Evolutionary conservation across 1,140 invertebrate genomes (phyloP).

Genomic region (Kradibia gibbosae): DNA sequence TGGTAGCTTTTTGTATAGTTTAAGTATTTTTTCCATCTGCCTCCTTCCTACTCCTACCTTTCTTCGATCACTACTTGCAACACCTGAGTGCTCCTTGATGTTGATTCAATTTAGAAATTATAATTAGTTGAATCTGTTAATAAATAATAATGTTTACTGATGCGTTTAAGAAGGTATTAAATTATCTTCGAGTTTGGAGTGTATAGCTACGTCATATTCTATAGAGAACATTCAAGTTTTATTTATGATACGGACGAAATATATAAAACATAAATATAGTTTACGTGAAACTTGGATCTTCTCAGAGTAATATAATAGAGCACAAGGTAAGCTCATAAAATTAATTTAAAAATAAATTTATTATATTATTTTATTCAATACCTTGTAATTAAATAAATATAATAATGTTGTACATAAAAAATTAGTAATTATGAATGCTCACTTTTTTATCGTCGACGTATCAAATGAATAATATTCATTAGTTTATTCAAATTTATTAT

Average conservation of each 20-base stretch:
- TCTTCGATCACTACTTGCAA: conserved; percentile 50
- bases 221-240: conserved; percentile 18
- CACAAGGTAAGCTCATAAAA: too few relatives aligned
- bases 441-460: too few relatives aligned
- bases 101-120: conserved; percentile 63
- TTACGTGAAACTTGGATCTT: too few relatives aligned
- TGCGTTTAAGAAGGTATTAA: conserved; percentile 22
- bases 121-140: conserved; percentile 65
- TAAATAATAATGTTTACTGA: conserved; percentile 63
- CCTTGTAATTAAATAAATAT: too few relatives aligned
- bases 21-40: conserved; percentile 22
- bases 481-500: too few relatives aligned
- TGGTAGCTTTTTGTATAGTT: conserved; percentile 29
- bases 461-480: too few relatives aligned
- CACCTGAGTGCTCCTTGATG: conserved; percentile 40
- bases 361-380: too few relatives aligned
- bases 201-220: background rate
- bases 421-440: too few relatives aligned
- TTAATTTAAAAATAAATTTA: too few relatives aligned
- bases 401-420: too few relatives aligned
- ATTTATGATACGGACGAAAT: conserved; percentile 24
- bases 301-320: too few relatives aligned
- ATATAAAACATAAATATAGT: too few relatives aligned
- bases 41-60: background rate
- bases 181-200: background rate